Conservation (phyloP, 2,888 invertebrate species). For the Agrenia bidenticulata region DNA sequence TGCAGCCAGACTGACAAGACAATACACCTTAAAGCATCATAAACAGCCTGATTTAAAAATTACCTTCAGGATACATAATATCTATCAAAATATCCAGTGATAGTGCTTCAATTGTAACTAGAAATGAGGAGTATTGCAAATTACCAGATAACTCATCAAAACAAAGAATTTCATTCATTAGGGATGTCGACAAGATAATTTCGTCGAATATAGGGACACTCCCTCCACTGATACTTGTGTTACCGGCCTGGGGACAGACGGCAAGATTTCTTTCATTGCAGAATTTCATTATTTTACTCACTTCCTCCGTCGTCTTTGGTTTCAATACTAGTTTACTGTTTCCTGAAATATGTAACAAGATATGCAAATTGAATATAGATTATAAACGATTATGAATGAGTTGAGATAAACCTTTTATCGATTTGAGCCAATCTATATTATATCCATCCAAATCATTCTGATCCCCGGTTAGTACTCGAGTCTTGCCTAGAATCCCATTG, state of each 20-base stretch:
- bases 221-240: slow-evolving; percentile 94
- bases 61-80: background rate
- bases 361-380: background rate
- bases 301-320: slow-evolving; percentile 82
- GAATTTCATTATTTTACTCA: slow-evolving; percentile 78
- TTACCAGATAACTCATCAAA: slow-evolving; percentile 81
- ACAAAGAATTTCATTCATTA: slow-evolving; percentile 81
- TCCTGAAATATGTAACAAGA: slow-evolving; percentile 61
- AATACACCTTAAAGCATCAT: slow-evolving; percentile 64
- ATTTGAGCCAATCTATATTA: slow-evolving; percentile 87
- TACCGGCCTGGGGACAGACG: slow-evolving; percentile 93
- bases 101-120: too few relatives aligned
- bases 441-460: slow-evolving; percentile 73
- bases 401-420: slow-evolving; percentile 70
- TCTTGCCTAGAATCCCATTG: slow-evolving; percentile 65
- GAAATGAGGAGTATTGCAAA: too few relatives aligned
- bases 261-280: slow-evolving; percentile 82
- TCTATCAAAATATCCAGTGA: too few relatives aligned
- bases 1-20: slow-evolving; percentile 89
- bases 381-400: background rate
- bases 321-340: slow-evolving; percentile 78
- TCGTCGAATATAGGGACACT: slow-evolving; percentile 97
- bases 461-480: slow-evolving; percentile 69
- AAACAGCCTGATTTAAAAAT: background rate
- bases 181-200: slow-evolving; percentile 78